Base-by-base conservation (phyloP, 2,797 vertebrate genomes). In the Melopsittacus undulatus region DNA sequence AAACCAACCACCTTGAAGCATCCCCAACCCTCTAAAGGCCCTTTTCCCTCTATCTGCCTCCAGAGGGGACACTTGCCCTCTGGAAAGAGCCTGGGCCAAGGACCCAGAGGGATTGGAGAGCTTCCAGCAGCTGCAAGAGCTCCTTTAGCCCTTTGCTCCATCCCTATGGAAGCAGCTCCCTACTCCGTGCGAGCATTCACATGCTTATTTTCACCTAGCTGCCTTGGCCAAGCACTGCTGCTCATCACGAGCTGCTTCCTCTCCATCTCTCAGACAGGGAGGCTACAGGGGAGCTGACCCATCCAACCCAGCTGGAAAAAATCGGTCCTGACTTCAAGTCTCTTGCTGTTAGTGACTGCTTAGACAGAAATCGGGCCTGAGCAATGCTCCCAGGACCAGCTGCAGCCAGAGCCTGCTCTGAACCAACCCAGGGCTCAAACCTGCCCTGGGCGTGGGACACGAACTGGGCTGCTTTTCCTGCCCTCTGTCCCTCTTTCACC, bases 241-340 rank as follows among this genome's bases (percentile, higher is more conserved):
- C 90, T 92, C 83, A 14, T 88, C 86, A 70, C 2, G 75, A 93
- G 81, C 67, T 63, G 83, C 76, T 92, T 92, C 29, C 82, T 74
- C 83, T 54, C 13, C 13, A 12, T 14, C 49, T 79, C 74, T 57
- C 84, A 81, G 94, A 59, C 93, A 91, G 64, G 76, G 64, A 96
- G 48, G 91, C 90, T 83, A 45, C 78, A 1, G 52, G 57, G 76
- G 59, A 75, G 69, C 89, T 96, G 94, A 93, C 89, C 91, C 91
- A 30, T 95, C 92, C 73, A 95, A 96, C 9, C 94, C 92, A 93
- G 91, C 93, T 30, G 94, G 93, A 94, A 96, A 94, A 95, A 95
- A 97, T 92, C 13, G 45, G 87, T 96, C 95, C 92, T 95, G 96
- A 96, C 94, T 97, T 86, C 79, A 45, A 96, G 94, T 95, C 95